These are phyloP conservation scores for Philhelius pedissequus DNA, from an alignment of 2,888 invertebrate genomes.

Conservation along the genomic window DNA sequence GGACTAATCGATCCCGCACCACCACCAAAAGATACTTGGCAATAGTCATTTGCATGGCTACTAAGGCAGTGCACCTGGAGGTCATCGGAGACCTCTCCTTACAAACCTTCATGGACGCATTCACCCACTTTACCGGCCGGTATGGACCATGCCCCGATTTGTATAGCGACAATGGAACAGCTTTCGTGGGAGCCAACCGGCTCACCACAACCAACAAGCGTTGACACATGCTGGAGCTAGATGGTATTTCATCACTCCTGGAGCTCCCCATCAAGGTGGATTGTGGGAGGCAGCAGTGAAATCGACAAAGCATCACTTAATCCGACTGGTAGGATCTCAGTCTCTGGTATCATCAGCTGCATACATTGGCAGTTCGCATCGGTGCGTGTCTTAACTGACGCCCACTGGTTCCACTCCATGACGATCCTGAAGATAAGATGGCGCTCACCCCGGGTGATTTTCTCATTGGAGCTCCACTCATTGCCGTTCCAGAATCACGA, in stretches of 20 bases:
- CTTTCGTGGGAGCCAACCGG: neutral
- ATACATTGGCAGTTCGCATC: neutral
- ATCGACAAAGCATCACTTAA: neutral
- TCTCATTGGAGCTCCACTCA: no score
- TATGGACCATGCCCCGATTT: conserved; percentile 14
- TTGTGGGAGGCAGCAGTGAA: neutral
- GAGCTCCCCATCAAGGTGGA: no score
- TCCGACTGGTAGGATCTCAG: neutral
- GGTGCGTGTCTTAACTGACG: neutral
- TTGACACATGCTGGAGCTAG: no score
- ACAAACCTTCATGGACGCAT: conserved; percentile 13
- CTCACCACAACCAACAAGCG: no score
- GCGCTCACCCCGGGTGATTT: neutral
- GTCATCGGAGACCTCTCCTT: no score
- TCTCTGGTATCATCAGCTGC: neutral
- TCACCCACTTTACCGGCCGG: neutral
- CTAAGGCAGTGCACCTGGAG: neutral
- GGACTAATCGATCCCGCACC: neutral
- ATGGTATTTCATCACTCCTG: no score
- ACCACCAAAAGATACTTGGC: neutral
- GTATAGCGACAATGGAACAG: conserved; percentile 30
- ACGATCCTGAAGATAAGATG: neutral
- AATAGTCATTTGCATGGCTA: neutral
- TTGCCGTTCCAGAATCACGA: neutral
- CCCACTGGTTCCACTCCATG: neutral